Evolutionary conservation across 2,888 invertebrate species (phyloP).

Genomic region (Oconnorella tubifera): DNA sequence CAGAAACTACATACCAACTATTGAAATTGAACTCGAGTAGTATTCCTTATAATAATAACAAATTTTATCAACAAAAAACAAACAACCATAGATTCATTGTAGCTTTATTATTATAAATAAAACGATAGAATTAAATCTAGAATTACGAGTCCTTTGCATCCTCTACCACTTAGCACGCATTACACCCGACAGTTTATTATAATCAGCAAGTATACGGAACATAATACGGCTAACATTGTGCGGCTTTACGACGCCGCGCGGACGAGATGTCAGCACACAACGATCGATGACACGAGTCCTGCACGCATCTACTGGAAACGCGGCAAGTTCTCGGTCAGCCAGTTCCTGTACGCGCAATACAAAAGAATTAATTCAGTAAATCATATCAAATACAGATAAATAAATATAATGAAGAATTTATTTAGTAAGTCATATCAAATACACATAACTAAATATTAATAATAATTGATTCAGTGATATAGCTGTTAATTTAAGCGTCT

Average conservation of each 20-base stretch:
- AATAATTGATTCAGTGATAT: too few species aligned
- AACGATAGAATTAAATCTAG: too few species aligned
- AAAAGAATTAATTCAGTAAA: constrained; percentile 23
- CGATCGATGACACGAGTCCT: constrained; percentile 60
- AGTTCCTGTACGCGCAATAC: constrained; percentile 64
- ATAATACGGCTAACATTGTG: constrained; percentile 87
- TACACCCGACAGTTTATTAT: constrained; percentile 85
- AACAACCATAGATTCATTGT: too few species aligned
- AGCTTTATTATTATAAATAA: too few species aligned
- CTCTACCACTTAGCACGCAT: constrained; percentile 96
- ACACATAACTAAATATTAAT: too few species aligned
- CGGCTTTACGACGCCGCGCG: constrained; percentile 72
- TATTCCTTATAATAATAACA: too few species aligned
- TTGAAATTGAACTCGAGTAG: too few species aligned
- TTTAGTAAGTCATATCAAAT: too few species aligned
- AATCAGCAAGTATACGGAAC: constrained; percentile 86
- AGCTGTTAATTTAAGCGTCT: too few species aligned
- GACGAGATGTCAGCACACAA: constrained; percentile 84
- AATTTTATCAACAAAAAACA: too few species aligned
- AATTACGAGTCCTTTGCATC: too few species aligned
- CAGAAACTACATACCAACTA: too few species aligned
- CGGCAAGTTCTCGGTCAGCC: constrained; percentile 72
- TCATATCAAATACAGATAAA: constrained; percentile 4
- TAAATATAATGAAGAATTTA: constrained; percentile 18
- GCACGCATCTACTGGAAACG: constrained; percentile 62